These are phyloP conservation scores for Corapipo altera DNA, from an alignment of 2,113 vertebrate genomes.

Conservation along the genomic window DNA sequence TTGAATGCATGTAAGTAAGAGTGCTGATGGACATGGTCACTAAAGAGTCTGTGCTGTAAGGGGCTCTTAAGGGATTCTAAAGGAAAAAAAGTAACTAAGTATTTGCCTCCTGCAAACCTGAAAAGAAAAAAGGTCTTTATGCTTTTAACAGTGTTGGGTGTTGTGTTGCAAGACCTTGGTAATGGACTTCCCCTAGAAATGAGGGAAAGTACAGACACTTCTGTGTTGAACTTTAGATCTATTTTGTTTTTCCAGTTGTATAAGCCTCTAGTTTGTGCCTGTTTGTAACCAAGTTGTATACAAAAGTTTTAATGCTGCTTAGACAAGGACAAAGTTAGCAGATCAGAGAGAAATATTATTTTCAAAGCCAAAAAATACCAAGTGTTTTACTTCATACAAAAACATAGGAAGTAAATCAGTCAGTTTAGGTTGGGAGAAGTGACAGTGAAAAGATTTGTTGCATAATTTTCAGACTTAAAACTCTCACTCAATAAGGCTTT, in stretches of 20 bases:
- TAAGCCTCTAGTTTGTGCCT: conserved; percentile 34
- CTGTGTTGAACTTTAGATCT: background rate
- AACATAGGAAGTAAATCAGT: conserved; percentile 35
- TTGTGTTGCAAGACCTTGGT: background rate
- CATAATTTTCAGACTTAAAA: conserved; percentile 26
- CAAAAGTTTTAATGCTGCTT: conserved; percentile 44
- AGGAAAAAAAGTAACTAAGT: background rate
- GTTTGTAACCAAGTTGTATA: conserved; percentile 26
- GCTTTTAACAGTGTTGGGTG: background rate
- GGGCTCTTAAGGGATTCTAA: background rate
- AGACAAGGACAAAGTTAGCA: conserved; percentile 22
- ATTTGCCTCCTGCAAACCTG: background rate
- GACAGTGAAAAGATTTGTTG: background rate
- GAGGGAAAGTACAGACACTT: background rate
- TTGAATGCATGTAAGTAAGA: background rate
- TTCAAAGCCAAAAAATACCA: background rate
- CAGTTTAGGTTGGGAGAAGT: conserved; percentile 35
- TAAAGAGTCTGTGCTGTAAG: background rate
- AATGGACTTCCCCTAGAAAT: background rate
- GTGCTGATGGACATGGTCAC: background rate
- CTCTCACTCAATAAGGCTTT: conserved; percentile 45
- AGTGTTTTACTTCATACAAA: conserved; percentile 21
- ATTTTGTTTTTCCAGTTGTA: background rate
- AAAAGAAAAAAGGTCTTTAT: background rate
- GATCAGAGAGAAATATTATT: background rate